Evolutionary conservation across 2,113 vertebrate genomes (phyloP).

Genomic region (Gambusia affinis): DNA sequence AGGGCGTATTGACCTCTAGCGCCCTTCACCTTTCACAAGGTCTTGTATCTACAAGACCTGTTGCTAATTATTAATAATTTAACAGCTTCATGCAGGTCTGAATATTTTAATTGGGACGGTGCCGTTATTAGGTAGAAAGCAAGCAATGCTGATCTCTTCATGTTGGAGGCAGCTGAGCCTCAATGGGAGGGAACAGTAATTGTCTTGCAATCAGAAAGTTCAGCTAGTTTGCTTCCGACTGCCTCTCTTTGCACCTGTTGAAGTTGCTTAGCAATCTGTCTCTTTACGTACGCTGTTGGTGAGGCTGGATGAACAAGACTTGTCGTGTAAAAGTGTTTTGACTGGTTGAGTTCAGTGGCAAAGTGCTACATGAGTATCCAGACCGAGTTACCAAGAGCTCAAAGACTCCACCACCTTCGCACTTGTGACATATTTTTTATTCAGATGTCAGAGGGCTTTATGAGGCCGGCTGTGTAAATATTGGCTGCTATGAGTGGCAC

Average conservation of each 20-base stretch:
- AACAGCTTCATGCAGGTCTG: background rate
- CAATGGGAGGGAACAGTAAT: background rate
- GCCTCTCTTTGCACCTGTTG: background rate
- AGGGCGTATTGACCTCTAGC: too few species aligned
- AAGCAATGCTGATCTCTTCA: background rate
- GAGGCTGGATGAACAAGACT: background rate
- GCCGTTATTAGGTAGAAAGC: background rate
- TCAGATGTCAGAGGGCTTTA: background rate
- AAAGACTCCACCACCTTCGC: background rate
- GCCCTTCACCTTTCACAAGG: too few species aligned
- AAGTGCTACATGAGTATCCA: background rate
- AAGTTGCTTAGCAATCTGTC: too few species aligned
- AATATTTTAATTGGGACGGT: background rate
- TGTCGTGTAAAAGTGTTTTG: too few species aligned
- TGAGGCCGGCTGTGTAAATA: background rate
- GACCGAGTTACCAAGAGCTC: background rate
- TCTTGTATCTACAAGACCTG: too few species aligned
- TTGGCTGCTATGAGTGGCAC: background rate
- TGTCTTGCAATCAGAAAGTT: background rate
- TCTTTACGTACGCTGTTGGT: background rate
- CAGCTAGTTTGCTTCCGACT: background rate
- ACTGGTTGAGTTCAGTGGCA: background rate
- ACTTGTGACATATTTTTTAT: background rate
- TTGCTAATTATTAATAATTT: too few species aligned
- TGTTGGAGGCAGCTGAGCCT: background rate